These are phyloP conservation scores for Erythrocebus patas DNA, from an alignment of 2,113 vertebrate genomes.

Conservation along the genomic window DNA sequence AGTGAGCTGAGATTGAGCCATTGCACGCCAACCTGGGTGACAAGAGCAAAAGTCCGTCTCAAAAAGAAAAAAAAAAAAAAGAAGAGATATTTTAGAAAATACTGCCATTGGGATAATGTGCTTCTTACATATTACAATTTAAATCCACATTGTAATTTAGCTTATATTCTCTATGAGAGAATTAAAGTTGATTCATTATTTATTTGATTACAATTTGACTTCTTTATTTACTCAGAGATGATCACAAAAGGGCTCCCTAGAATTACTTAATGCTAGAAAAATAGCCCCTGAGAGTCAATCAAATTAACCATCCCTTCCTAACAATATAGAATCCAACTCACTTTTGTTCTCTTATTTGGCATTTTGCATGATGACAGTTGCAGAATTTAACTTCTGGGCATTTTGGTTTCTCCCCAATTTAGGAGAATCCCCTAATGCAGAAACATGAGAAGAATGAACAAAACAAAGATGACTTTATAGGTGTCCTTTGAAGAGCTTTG, in stretches of 20 bases:
- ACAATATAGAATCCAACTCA: background rate
- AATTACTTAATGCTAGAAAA: background rate
- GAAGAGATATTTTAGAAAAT: background rate
- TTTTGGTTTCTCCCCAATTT: background rate
- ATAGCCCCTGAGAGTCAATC: background rate
- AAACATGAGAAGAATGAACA: background rate
- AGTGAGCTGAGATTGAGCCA: too few species aligned
- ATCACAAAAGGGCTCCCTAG: background rate
- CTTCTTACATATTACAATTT: background rate
- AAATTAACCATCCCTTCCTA: background rate
- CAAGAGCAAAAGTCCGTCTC: too few species aligned
- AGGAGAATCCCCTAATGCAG: background rate
- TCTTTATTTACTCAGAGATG: background rate
- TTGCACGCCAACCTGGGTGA: too few species aligned
- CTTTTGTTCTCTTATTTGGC: background rate
- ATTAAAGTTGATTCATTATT: background rate
- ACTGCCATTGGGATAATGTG: background rate
- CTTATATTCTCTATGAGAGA: background rate
- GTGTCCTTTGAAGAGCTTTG: background rate
- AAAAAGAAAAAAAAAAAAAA: background rate
- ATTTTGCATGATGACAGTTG: background rate
- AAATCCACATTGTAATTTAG: background rate
- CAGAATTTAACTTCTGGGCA: background rate
- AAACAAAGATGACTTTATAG: background rate
- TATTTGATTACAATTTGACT: conserved; percentile 20